Conservation (phyloP, 1,140 invertebrate genomes). For the Leptinotarsa texana region DNA sequence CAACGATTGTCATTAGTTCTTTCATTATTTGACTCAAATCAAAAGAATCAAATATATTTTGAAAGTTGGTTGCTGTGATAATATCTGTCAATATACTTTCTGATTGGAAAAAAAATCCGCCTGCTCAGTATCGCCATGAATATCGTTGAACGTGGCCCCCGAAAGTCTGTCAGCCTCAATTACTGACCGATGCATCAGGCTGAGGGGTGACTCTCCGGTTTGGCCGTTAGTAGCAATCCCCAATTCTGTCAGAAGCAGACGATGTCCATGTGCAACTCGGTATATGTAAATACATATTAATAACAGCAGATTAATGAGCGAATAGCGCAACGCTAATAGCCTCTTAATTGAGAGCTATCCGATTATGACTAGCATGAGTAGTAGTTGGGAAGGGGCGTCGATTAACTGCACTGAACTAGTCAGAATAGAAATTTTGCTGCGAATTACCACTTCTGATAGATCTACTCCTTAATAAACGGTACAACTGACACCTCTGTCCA, state of each 20-base stretch:
- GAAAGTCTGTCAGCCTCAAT: background rate
- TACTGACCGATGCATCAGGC: background rate
- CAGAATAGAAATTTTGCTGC: too few relatives aligned
- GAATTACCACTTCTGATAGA: too few relatives aligned
- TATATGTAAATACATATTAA: constrained; percentile 41
- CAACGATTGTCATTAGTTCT: too few relatives aligned
- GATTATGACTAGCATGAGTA: constrained; percentile 26
- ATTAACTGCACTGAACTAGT: constrained; percentile 2
- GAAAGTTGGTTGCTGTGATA: too few relatives aligned
- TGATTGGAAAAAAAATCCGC: too few relatives aligned
- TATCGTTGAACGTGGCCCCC: background rate
- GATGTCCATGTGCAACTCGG: constrained; percentile 35
- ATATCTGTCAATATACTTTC: too few relatives aligned
- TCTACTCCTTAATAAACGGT: too few relatives aligned
- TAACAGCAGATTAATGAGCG: constrained; percentile 39
- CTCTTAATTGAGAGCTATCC: constrained; percentile 37
- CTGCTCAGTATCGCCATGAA: too few relatives aligned
- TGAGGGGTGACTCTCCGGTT: background rate
- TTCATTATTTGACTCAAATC: too few relatives aligned
- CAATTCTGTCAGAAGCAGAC: constrained; percentile 16
- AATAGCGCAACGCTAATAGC: constrained; percentile 32
- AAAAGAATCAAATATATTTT: too few relatives aligned
- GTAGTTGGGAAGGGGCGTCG: background rate
- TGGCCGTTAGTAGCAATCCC: background rate
- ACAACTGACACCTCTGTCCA: too few relatives aligned